phyloP scores from a whole-genome alignment of 2,113 vertebrate species.

The Origma solitaria region DNA sequence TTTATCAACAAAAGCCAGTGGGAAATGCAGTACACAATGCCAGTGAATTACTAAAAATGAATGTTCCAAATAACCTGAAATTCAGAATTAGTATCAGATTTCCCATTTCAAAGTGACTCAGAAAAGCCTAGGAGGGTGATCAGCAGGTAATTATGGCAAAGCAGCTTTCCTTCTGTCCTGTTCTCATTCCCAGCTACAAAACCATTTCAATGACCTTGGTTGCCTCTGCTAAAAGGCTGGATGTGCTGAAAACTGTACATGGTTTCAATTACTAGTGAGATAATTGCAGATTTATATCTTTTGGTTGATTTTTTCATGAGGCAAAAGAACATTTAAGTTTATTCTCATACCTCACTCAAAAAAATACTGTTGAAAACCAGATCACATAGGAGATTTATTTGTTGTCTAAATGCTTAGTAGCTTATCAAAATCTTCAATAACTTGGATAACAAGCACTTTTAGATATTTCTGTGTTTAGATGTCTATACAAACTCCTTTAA shows the following conservation, averaged over 20 bases:
- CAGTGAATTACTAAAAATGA: not conserved
- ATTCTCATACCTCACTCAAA: not conserved
- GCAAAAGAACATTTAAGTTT: not conserved
- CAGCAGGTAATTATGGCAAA: not conserved
- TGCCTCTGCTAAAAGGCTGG: not conserved
- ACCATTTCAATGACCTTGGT: not conserved
- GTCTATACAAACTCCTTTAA: not conserved
- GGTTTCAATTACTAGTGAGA: not conserved
- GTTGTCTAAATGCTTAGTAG: not conserved
- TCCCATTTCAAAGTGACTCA: not conserved
- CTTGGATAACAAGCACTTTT: not conserved
- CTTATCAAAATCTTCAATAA: not conserved
- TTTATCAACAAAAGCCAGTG: not conserved
- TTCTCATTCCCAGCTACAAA: not conserved
- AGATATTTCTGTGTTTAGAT: not conserved
- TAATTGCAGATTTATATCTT: not conserved
- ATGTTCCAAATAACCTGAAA: not conserved
- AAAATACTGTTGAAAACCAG: not conserved
- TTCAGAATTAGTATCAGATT: not conserved
- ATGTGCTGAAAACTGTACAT: not conserved
- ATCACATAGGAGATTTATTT: not conserved
- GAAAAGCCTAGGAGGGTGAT: not conserved
- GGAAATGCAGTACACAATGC: not conserved
- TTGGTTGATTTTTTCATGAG: not conserved
- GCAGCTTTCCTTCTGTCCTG: not conserved